phyloP scores from a whole-genome alignment of 2,113 vertebrate genomes.

The Sciurus niger region DNA sequence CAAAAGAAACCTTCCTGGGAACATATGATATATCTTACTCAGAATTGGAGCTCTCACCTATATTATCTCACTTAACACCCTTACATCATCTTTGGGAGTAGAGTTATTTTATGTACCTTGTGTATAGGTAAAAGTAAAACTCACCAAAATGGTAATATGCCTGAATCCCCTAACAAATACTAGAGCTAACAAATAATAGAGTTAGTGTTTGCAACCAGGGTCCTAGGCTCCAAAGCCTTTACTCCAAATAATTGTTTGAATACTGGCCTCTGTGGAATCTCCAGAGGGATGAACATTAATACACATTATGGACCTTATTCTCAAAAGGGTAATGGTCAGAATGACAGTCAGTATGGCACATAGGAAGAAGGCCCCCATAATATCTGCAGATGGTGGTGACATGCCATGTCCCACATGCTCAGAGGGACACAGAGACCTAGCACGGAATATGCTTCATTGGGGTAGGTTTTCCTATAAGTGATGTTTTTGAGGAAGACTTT shows the following conservation, averaged over 20 bases:
- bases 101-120: not conserved
- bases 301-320: not conserved
- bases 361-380: not conserved
- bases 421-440: not conserved
- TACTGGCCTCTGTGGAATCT: not conserved
- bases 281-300: not conserved
- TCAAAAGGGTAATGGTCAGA: not conserved
- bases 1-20: not conserved
- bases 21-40: not conserved
- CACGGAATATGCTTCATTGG: not conserved
- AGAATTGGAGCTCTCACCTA: not conserved
- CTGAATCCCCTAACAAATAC: not conserved
- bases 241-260: not conserved
- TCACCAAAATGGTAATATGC: rapidly evolving
- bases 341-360: not conserved
- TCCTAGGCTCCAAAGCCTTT: not conserved
- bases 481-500: not conserved
- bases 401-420: rapidly evolving
- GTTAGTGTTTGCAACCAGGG: not conserved
- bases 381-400: not conserved
- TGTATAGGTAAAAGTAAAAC: not conserved
- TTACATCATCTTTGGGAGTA: not conserved
- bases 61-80: not conserved
- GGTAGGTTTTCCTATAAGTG: not conserved
- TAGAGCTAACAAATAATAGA: no score